These are phyloP conservation scores for Trimorus sp. DNA, from an alignment of 2,888 invertebrate species.

Conservation along the genomic window DNA sequence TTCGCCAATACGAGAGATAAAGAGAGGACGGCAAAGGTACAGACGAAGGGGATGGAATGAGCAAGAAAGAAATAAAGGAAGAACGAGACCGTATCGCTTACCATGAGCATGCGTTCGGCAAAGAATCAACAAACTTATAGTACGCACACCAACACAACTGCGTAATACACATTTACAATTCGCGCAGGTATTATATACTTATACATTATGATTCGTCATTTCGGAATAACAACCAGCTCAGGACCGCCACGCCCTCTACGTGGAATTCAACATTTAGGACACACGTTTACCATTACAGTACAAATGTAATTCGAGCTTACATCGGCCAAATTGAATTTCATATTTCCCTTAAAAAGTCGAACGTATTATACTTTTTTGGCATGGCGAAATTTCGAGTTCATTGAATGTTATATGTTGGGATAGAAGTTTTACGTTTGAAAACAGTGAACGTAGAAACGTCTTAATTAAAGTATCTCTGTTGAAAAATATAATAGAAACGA, in stretches of 20 bases:
- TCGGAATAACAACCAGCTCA: slow-evolving; percentile 79
- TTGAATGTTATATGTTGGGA: no score
- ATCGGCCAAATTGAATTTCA: slow-evolving; percentile 22
- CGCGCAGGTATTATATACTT: slow-evolving; percentile 70
- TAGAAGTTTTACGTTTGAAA: no score
- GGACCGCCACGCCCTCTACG: slow-evolving; percentile 75
- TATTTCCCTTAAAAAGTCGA: slow-evolving; percentile 16
- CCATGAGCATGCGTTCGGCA: slow-evolving; percentile 61
- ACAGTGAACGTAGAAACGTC: no score
- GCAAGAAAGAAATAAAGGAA: slow-evolving; percentile 57
- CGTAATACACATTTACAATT: slow-evolving; percentile 31
- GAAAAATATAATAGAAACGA: no score
- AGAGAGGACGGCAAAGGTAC: slow-evolving; percentile 44
- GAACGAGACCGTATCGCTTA: slow-evolving; percentile 64
- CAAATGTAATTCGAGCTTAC: slow-evolving; percentile 46
- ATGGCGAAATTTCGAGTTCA: no score
- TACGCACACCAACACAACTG: slow-evolving; percentile 46
- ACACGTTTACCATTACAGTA: slow-evolving; percentile 31
- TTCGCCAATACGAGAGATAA: slow-evolving; percentile 67
- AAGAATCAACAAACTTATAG: slow-evolving; percentile 58
- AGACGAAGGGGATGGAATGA: slow-evolving; percentile 60
- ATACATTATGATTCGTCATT: slow-evolving; percentile 81
- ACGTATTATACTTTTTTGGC: slow-evolving; percentile 5
- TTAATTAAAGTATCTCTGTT: no score
- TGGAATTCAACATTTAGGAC: slow-evolving; percentile 80